Conservation (phyloP, 2,888 invertebrate genomes). For the Trachelus iudaicus region DNA sequence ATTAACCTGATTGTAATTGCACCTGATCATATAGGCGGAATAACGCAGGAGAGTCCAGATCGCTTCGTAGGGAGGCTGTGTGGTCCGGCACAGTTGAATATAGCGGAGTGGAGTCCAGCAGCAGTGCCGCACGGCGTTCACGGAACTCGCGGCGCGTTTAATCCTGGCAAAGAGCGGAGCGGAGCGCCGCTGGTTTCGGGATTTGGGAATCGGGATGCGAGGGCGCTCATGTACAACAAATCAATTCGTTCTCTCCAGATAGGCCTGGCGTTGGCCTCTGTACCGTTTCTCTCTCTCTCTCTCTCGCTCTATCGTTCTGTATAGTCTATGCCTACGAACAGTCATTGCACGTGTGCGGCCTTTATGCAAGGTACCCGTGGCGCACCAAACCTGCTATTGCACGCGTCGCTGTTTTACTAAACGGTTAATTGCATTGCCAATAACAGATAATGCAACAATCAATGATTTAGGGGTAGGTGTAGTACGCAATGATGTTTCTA, state of each 20-base stretch:
- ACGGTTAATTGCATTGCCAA: constrained; percentile 65
- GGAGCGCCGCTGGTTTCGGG: constrained; percentile 38
- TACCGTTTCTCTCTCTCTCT: constrained; percentile 18
- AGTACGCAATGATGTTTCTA: constrained; percentile 47
- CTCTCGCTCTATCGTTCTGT: constrained; percentile 5
- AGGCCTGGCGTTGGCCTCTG: constrained; percentile 1
- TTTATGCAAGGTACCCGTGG: constrained; percentile 12
- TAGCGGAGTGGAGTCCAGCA: too few species aligned
- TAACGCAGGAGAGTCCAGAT: constrained; percentile 31
- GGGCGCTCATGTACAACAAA: constrained; percentile 38
- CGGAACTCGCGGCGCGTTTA: constrained; percentile 41
- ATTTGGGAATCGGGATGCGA: constrained; percentile 35
- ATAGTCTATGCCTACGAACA: constrained; percentile 15
- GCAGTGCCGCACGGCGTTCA: background rate
- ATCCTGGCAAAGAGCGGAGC: constrained; percentile 33
- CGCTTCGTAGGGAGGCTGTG: constrained; percentile 31
- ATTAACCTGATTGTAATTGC: constrained; percentile 63
- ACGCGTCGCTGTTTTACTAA: constrained; percentile 54
- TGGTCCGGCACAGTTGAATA: too few species aligned
- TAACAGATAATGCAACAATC: constrained; percentile 66
- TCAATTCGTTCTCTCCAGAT: constrained; percentile 36
- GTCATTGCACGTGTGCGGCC: constrained; percentile 7
- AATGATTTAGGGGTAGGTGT: constrained; percentile 58
- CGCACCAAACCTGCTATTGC: background rate
- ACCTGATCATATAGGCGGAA: constrained; percentile 57